A percentile compares a stretch with the other conserved stretches of the same genome.
Conservation (phyloP, 2,888 invertebrate genomes). For the Agrotis puta region DNA sequence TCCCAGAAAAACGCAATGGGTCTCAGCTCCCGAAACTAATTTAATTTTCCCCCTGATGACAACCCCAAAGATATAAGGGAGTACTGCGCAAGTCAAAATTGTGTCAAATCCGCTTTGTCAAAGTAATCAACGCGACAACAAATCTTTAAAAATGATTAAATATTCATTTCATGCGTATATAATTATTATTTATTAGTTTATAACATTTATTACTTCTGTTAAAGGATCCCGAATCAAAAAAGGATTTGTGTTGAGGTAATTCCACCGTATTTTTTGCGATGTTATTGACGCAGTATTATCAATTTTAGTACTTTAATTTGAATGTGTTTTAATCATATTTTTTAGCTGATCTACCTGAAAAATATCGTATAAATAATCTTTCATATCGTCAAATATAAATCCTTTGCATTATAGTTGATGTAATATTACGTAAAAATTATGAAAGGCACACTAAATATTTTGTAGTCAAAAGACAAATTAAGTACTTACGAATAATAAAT, state of each 20-base stretch:
- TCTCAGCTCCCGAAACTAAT: conserved; percentile 36
- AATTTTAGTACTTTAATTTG: conserved; percentile 21
- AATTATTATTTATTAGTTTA: conserved; percentile 10
- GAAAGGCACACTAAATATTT: conserved; percentile 7
- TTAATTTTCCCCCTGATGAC: conserved; percentile 51
- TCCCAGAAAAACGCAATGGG: not conserved
- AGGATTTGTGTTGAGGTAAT: conserved; percentile 46
- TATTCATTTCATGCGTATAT: conserved; percentile 26
- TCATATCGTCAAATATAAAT: not conserved
- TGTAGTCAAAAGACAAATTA: not conserved
- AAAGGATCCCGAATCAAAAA: not conserved
- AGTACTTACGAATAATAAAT: not conserved
- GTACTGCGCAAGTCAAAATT: conserved; percentile 77
- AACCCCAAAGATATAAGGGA: conserved; percentile 60
- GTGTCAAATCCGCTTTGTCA: conserved; percentile 71
- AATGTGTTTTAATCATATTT: not conserved
- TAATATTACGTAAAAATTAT: conserved; percentile 22
- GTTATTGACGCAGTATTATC: conserved; percentile 4
- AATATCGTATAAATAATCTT: not conserved
- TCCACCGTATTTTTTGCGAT: not conserved
- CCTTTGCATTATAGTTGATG: not conserved
- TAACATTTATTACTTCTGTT: conserved; percentile 9
- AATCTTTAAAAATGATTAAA: conserved; percentile 47
- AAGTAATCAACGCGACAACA: conserved; percentile 60
- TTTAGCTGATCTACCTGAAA: rapidly evolving